phyloP scores from a whole-genome alignment of 2,113 vertebrate genomes.

The Oreochromis aureus region DNA sequence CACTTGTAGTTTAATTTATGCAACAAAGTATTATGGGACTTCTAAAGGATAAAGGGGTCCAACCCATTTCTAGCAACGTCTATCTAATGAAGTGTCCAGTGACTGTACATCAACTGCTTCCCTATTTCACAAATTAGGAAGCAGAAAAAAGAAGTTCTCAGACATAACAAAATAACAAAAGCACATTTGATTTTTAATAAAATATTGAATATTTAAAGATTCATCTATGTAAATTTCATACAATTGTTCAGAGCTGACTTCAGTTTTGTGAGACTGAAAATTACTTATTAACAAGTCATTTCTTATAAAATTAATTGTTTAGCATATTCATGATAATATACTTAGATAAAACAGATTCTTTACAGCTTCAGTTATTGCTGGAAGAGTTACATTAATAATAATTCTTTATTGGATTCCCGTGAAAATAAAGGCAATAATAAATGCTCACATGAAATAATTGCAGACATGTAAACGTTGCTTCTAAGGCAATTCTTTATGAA shows the following conservation, averaged over 20 bases:
- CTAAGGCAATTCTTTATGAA: neutral
- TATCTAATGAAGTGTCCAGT: neutral
- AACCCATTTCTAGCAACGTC: neutral
- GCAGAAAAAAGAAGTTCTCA: no score
- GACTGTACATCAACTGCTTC: neutral
- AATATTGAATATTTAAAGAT: no score
- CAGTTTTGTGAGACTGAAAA: neutral
- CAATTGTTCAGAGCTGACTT: neutral
- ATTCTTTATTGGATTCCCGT: neutral
- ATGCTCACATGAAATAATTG: neutral
- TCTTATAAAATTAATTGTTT: neutral
- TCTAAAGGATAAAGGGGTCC: neutral
- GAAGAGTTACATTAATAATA: neutral
- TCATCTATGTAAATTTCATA: no score
- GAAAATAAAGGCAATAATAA: neutral
- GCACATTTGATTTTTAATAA: no score
- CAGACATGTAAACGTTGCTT: neutral
- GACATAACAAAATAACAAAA: no score
- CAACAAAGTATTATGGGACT: neutral
- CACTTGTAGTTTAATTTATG: neutral
- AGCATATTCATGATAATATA: neutral
- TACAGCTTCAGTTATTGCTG: neutral
- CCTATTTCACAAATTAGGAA: no score
- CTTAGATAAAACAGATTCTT: neutral
- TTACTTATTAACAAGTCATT: neutral